These are phyloP conservation scores for Lasius platythorax DNA, from an alignment of 2,888 invertebrate species.

Conservation along the genomic window DNA sequence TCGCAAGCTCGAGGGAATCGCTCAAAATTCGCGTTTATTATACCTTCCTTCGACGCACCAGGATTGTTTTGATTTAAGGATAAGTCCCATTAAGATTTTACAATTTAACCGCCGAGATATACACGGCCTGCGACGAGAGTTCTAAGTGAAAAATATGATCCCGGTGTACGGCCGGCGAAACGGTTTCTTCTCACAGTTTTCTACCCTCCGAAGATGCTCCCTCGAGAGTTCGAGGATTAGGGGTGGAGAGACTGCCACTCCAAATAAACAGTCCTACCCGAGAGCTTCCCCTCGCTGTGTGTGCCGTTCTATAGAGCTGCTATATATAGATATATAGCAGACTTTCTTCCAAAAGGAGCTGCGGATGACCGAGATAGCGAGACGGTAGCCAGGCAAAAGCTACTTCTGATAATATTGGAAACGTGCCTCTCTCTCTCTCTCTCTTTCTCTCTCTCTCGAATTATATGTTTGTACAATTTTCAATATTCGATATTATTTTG, in stretches of 20 bases:
- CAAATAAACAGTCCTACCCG: constrained; percentile 84
- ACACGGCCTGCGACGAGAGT: constrained; percentile 39
- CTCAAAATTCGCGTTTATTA: not conserved
- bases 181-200: constrained; percentile 77
- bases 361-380: not conserved
- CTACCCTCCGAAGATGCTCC: constrained; percentile 78
- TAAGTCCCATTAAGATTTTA: constrained; percentile 19
- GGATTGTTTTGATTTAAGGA: constrained; percentile 23
- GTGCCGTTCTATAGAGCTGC: constrained; percentile 49
- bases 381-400: not conserved
- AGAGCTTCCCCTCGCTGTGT: constrained; percentile 68
- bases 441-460: not conserved
- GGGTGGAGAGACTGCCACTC: constrained; percentile 83
- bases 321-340: constrained; percentile 32
- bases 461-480: not conserved
- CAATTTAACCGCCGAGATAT: constrained; percentile 17
- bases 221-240: constrained; percentile 82
- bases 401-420: constrained; percentile 5
- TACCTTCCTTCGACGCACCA: not conserved
- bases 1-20: not conserved
- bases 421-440: not conserved
- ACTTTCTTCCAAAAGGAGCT: constrained; percentile 33
- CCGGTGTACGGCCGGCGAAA: constrained; percentile 26
- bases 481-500: not conserved
- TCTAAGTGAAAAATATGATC: constrained; percentile 69